Base-by-base conservation (phyloP, 2,888 invertebrate genomes). In the Zhuqinia jingwanae region DNA sequence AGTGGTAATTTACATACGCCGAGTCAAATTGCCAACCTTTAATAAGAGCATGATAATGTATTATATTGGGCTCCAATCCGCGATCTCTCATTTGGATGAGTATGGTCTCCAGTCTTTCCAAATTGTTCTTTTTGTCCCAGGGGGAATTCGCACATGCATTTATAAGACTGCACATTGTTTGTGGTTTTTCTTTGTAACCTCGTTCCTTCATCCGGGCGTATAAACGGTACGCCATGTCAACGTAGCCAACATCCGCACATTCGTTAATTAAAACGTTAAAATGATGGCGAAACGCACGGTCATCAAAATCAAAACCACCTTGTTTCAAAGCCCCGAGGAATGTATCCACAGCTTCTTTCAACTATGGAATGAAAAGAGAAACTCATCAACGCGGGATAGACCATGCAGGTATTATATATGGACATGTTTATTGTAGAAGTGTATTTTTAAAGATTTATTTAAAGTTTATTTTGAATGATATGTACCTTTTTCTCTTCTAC, bases 111-210 rank as follows among this genome's bases (percentile, higher is more conserved):
- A 97, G 96, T 92, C 95, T 94, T 77, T 94, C 93, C 53, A 97
- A 92, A 0, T 96, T 97, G 92, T 96, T 95, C 63, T 93, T 92
- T 1, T 93, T 93, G 93, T 94, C 94, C 88, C 91, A 91, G 0
- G 96, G 96, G 84, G 95, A 95, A 92, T 96, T 96, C 0, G 97
- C 95, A 92, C 98, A 98, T 0, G 97, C 96, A 93, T 97, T 96
- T 92, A 99, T 96, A 36, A 99, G 93, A 87, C 96, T 96, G 0
- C 97, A 97, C 91, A 97, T 97, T 0, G 96, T 95, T 20, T 95
- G 95, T 0, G 94, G 94, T 30, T 95, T 95, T 0, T 95, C 95
- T 89, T 93, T 93, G 0, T 97, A 92, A 0, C 94, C 95, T 58
- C 95, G 93, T 91, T 95, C 95, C 91, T 96, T 96, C 96, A 98